phyloP scores from a whole-genome alignment of 2,888 invertebrate genomes.

The Phyto melanocephala region DNA sequence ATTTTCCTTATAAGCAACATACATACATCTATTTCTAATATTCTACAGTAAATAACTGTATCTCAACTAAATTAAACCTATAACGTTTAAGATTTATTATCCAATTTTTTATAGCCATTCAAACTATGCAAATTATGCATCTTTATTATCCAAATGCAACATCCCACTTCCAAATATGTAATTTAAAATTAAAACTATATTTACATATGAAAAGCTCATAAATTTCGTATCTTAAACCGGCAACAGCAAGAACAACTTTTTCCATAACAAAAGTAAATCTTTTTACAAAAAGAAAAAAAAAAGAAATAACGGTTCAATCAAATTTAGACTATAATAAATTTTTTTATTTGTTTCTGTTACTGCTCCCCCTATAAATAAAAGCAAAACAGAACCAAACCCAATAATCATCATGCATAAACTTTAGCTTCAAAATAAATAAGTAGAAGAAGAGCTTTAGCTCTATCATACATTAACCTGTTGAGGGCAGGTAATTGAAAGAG shows the following conservation, averaged over 20 bases:
- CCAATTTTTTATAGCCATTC: too few relatives aligned
- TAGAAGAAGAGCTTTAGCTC: background rate
- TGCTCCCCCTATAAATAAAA: constrained; percentile 13
- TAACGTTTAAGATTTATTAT: too few relatives aligned
- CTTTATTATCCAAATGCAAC: background rate
- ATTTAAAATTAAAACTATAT: background rate
- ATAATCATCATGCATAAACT: constrained; percentile 61
- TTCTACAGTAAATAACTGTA: too few relatives aligned
- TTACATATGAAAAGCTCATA: constrained; percentile 29
- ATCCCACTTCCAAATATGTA: constrained; percentile 6
- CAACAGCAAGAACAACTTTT: constrained; percentile 6
- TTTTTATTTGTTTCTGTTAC: constrained; percentile 16
- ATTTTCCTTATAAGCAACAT: too few relatives aligned
- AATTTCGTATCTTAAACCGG: background rate
- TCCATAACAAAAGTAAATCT: constrained; percentile 44
- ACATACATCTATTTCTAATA: too few relatives aligned
- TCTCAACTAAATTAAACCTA: too few relatives aligned
- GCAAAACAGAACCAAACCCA: constrained; percentile 48
- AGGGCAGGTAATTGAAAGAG: background rate
- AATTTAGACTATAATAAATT: constrained; percentile 39
- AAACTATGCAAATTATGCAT: background rate
- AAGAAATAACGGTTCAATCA: constrained; percentile 56
- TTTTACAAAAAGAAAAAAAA: too few relatives aligned
- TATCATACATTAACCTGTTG: constrained; percentile 32
- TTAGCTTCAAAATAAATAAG: background rate